Evolutionary conservation across 2,797 vertebrate species (phyloP).

Genomic region (Cyprinodon diabolis): DNA sequence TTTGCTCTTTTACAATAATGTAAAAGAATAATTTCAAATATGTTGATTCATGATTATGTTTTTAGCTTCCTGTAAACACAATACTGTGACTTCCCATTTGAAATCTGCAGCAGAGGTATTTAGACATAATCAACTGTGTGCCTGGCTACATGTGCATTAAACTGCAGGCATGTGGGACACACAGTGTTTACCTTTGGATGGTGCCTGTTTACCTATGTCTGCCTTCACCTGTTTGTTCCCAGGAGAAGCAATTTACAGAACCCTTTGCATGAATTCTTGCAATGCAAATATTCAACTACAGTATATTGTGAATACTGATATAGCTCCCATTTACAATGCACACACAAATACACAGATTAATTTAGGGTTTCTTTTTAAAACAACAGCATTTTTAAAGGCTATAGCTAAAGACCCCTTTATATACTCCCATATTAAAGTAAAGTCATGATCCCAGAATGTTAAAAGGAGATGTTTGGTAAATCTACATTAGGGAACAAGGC

Average conservation of each 20-base stretch:
- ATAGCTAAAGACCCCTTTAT: constrained; percentile 1
- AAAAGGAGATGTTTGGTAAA: constrained; percentile 18
- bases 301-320: constrained; percentile 8
- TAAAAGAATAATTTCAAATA: background rate
- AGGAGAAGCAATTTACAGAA: constrained; percentile 37
- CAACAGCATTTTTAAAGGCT: constrained; percentile 7
- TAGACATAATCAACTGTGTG: constrained; percentile 6
- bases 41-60: background rate
- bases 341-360: background rate
- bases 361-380: constrained; percentile 18
- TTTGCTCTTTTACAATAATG: constrained; percentile 2
- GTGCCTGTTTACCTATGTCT: constrained; percentile 23
- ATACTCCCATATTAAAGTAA: constrained; percentile 13
- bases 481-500: constrained; percentile 18
- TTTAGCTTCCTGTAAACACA: constrained; percentile 29
- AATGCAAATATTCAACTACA: constrained; percentile 31
- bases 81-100: constrained; percentile 19
- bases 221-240: constrained; percentile 31
- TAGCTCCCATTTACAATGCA: constrained; percentile 11
- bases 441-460: constrained; percentile 13
- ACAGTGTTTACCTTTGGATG: constrained; percentile 24
- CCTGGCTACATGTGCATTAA: constrained; percentile 9
- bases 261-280: constrained; percentile 24
- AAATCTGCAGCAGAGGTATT: constrained; percentile 21
- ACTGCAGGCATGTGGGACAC: constrained; percentile 3